Conservation (phyloP, 2,113 vertebrate genomes). For the Cottus gobio region DNA sequence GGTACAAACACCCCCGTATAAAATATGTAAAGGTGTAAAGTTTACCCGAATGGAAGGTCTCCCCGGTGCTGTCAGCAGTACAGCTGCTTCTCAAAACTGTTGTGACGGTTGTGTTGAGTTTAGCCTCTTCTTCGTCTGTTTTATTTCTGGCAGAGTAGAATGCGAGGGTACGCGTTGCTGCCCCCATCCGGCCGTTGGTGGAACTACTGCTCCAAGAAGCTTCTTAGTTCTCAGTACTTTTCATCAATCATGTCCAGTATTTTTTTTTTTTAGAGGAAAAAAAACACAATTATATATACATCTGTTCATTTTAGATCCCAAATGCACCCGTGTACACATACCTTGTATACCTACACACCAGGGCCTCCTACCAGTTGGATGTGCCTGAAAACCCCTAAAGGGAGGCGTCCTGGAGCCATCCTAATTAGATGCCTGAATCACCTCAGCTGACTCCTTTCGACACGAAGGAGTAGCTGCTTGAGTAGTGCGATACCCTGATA, state of each 20-base stretch:
- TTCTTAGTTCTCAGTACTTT: not conserved
- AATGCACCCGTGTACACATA: too few relatives aligned
- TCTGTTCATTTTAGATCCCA: too few relatives aligned
- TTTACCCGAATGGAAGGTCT: constrained; percentile 16
- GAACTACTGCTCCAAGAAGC: not conserved
- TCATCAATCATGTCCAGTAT: not conserved
- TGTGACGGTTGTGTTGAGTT: not conserved
- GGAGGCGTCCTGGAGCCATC: too few relatives aligned
- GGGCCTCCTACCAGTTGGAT: too few relatives aligned
- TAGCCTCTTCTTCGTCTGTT: constrained; percentile 13
- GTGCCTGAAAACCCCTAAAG: too few relatives aligned
- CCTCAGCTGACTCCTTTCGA: too few relatives aligned
- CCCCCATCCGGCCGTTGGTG: not conserved
- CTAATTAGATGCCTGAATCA: too few relatives aligned
- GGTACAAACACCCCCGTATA: not conserved
- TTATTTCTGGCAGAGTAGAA: not conserved
- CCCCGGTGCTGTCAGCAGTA: not conserved
- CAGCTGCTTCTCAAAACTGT: not conserved
- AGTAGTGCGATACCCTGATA: too few relatives aligned
- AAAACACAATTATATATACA: too few relatives aligned
- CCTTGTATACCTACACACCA: too few relatives aligned
- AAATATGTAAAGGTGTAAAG: not conserved
- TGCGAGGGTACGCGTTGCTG: not conserved
- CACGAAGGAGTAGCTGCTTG: too few relatives aligned
- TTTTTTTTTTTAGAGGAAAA: too few relatives aligned